Conservation (phyloP, 2,113 vertebrate genomes). For the Dromiciops gliroides region DNA sequence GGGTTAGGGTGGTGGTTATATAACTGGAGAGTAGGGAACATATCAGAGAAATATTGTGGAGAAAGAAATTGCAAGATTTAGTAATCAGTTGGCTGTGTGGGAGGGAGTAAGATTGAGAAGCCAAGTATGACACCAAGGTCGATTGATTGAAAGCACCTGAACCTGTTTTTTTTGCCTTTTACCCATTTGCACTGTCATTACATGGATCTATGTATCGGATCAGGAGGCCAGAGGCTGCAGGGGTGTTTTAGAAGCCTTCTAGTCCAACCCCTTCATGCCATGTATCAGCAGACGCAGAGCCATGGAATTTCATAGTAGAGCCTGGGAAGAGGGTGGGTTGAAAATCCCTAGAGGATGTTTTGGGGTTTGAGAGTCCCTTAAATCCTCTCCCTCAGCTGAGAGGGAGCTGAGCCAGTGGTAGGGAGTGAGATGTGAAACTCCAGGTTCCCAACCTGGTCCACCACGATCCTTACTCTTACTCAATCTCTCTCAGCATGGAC, state of each 20-base stretch:
- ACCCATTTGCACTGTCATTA: not conserved
- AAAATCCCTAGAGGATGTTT: not conserved
- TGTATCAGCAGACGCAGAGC: not conserved
- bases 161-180: not conserved
- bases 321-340: not conserved
- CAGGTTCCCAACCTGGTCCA: not conserved
- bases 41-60: not conserved
- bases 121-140: not conserved
- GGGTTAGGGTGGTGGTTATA: not conserved
- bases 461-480: slow-evolving; percentile 12
- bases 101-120: not conserved
- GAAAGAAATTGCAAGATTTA: not conserved
- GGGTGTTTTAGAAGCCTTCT: not conserved
- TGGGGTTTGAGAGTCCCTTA: not conserved
- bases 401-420: not conserved
- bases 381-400: slow-evolving; percentile 10
- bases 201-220: not conserved
- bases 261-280: not conserved
- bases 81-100: not conserved
- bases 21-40: not conserved
- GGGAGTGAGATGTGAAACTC: too few species aligned
- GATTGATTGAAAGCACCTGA: not conserved
- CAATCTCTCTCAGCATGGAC: slow-evolving; percentile 87
- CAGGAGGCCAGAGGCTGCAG: not conserved
- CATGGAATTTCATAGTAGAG: not conserved